Evolutionary conservation across 2,888 invertebrate species (phyloP).

Genomic region (Leucophora obtusa): DNA sequence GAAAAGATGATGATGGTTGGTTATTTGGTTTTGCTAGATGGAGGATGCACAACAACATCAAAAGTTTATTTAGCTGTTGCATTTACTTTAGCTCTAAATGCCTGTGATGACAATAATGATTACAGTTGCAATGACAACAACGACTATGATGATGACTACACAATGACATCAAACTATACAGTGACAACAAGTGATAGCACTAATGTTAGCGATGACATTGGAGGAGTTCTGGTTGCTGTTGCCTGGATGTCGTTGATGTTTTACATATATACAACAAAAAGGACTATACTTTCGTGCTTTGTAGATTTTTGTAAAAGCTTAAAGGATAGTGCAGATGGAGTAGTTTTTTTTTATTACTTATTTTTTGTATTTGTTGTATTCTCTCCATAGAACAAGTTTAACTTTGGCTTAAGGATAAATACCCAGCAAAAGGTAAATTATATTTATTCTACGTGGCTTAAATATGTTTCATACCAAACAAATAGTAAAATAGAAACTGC

Average conservation of each 20-base stretch:
- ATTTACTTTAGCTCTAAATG: conserved; percentile 40
- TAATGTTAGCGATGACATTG: conserved; percentile 23
- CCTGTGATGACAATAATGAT: conserved; percentile 60
- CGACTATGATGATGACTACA: conserved; percentile 13
- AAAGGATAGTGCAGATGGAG: too few species aligned
- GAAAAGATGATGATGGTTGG: background rate
- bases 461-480: conserved; percentile 40
- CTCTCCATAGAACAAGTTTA: conserved; percentile 50
- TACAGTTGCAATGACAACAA: conserved; percentile 47
- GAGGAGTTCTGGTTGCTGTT: conserved; percentile 1
- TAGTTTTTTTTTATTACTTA: background rate
- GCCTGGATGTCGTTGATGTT: background rate
- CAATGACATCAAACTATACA: conserved; percentile 17
- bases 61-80: conserved; percentile 48
- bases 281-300: background rate
- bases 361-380: conserved; percentile 19
- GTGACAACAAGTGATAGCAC: background rate
- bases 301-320: too few species aligned
- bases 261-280: background rate
- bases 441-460: conserved; percentile 58
- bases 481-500: conserved; percentile 3
- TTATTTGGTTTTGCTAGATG: background rate
- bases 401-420: conserved; percentile 63
- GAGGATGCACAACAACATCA: background rate
- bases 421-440: conserved; percentile 61